phyloP scores from a whole-genome alignment of 2,797 vertebrate species.

The Champsocephalus gunnari region DNA sequence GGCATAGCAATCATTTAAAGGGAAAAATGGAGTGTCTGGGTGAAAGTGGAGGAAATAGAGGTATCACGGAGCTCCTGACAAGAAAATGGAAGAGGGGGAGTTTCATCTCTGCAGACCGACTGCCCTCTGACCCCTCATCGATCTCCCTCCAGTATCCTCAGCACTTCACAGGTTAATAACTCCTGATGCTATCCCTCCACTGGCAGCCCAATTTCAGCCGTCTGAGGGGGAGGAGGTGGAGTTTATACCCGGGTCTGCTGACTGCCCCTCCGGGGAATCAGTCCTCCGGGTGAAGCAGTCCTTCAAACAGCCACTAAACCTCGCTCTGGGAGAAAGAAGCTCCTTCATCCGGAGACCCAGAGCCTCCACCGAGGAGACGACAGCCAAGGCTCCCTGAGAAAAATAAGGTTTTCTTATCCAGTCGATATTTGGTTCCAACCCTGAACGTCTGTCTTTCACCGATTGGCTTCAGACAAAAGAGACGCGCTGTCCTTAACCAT shows the following conservation, averaged over 20 bases:
- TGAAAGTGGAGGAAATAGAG: conserved; percentile 29
- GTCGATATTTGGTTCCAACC: conserved; percentile 24
- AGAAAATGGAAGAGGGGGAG: conserved; percentile 45
- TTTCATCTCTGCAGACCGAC: conserved; percentile 29
- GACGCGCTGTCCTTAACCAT: background rate
- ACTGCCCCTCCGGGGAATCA: conserved; percentile 25
- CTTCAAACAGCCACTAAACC: conserved; percentile 45
- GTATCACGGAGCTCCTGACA: conserved; percentile 24
- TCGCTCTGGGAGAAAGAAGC: conserved; percentile 39
- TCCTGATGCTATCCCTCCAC: conserved; percentile 38
- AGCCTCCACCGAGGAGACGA: conserved; percentile 23
- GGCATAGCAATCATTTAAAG: background rate
- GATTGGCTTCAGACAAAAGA: too few relatives aligned
- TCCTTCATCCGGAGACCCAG: conserved; percentile 27
- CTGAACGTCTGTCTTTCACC: background rate
- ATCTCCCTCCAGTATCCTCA: conserved; percentile 39
- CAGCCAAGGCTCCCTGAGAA: background rate
- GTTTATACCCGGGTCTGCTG: conserved; percentile 16
- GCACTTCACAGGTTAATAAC: conserved; percentile 69
- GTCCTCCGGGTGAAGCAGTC: conserved; percentile 34
- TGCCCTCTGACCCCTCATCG: conserved; percentile 51
- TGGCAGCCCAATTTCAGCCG: conserved; percentile 40
- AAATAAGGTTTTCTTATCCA: conserved; percentile 28
- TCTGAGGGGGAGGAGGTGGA: conserved; percentile 12
- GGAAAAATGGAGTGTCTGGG: conserved; percentile 9